Conservation (phyloP, 2,888 invertebrate species). For the Harpalus rufipes region DNA sequence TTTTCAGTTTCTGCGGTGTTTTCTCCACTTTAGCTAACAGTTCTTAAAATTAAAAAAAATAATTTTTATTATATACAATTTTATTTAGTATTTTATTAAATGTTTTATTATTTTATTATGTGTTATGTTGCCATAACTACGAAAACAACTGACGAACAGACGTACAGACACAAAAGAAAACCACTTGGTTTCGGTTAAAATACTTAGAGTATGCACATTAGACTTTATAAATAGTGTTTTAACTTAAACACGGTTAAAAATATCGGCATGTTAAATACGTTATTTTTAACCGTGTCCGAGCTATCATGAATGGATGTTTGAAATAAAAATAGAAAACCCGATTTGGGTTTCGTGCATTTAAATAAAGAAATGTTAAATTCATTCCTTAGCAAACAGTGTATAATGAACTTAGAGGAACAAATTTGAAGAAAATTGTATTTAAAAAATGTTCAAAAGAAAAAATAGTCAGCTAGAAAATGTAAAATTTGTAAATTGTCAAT, state of each 20-base stretch:
- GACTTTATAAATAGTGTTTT: not conserved
- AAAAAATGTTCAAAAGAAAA: not conserved
- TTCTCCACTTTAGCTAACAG: not conserved
- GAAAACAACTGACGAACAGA: not conserved
- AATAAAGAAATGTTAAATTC: slow-evolving; percentile 20
- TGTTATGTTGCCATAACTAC: not conserved
- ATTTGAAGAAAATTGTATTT: not conserved
- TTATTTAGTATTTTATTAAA: not conserved
- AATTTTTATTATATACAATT: slow-evolving; percentile 5
- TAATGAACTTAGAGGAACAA: not conserved
- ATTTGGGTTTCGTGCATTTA: not conserved
- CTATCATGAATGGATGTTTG: not conserved
- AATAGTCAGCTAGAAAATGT: slow-evolving; percentile 40
- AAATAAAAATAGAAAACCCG: not conserved
- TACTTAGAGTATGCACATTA: not conserved
- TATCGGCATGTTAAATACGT: not conserved
- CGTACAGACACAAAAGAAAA: not conserved
- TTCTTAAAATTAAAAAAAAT: not conserved
- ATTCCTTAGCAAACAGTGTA: not conserved
- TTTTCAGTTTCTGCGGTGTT: too few relatives aligned
- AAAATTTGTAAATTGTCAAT: slow-evolving; percentile 61
- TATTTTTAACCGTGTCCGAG: not conserved
- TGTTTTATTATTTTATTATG: not conserved
- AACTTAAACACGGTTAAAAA: not conserved
- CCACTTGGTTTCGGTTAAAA: not conserved